Conservation (phyloP, 2,113 vertebrate genomes). For the Glaucidium brasilianum region DNA sequence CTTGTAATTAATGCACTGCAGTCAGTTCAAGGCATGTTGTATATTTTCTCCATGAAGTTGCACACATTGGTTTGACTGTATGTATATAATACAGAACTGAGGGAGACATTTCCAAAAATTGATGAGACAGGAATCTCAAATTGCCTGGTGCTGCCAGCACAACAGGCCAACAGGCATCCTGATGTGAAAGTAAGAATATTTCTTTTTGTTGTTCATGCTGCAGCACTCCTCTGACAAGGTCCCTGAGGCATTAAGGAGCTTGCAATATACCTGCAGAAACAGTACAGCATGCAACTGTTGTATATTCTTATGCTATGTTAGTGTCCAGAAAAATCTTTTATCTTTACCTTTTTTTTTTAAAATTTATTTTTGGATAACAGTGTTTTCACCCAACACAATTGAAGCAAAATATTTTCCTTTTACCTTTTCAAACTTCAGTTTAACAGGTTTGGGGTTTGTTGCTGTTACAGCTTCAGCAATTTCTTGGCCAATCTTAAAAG, state of each 20-base stretch:
- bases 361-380: background rate
- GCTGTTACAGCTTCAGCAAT: conserved; percentile 97
- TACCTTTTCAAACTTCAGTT: conserved; percentile 99
- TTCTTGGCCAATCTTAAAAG: conserved; percentile 95
- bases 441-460: conserved; percentile 94
- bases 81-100: background rate
- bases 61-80: background rate
- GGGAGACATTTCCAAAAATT: background rate
- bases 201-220: background rate
- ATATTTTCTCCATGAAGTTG: background rate
- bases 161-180: background rate
- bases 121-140: background rate
- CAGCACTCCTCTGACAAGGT: background rate
- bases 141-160: background rate
- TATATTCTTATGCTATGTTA: background rate
- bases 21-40: background rate
- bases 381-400: background rate
- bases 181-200: background rate
- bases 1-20: background rate
- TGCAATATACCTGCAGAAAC: background rate
- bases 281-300: background rate
- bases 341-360: background rate
- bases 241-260: background rate
- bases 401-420: conserved; percentile 15
- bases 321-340: background rate